phyloP scores from a whole-genome alignment of 2,113 vertebrate genomes.

The Ardeotis arabs region DNA sequence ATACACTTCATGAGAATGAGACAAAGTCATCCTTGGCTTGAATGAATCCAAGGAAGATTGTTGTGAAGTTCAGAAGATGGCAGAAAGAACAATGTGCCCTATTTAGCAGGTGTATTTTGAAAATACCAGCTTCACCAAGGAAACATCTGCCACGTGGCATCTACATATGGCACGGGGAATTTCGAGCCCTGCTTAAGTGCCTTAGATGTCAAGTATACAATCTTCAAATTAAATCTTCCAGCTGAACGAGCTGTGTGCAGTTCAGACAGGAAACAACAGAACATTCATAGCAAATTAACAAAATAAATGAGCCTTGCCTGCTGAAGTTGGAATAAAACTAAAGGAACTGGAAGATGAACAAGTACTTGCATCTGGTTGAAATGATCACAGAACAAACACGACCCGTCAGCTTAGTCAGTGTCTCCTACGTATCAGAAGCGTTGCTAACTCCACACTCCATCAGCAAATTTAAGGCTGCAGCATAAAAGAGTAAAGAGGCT shows the following conservation, averaged over 20 bases:
- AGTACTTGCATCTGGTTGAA: not conserved
- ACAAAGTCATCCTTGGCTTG: not conserved
- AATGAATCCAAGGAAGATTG: not conserved
- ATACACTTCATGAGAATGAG: accelerated
- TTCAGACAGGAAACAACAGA: not conserved
- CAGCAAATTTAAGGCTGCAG: not conserved
- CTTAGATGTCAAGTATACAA: not conserved
- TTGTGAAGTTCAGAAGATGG: not conserved
- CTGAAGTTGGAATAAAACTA: not conserved
- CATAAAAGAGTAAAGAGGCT: not conserved
- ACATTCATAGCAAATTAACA: not conserved
- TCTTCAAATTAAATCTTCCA: not conserved
- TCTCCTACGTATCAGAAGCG: not conserved
- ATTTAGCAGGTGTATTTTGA: not conserved
- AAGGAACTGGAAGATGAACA: not conserved
- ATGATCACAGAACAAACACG: not conserved
- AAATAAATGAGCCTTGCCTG: not conserved
- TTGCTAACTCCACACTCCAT: not conserved
- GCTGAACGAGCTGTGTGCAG: not conserved
- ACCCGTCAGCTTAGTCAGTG: not conserved
- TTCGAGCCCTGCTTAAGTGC: not conserved
- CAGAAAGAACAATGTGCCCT: not conserved
- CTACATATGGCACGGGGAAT: not conserved
- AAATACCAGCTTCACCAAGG: not conserved
- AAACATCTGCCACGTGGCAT: not conserved